phyloP scores from a whole-genome alignment of 30 jellyfish, hydroid and myxozoan genomes.

The Hydractinia symbiolongicarpus region DNA sequence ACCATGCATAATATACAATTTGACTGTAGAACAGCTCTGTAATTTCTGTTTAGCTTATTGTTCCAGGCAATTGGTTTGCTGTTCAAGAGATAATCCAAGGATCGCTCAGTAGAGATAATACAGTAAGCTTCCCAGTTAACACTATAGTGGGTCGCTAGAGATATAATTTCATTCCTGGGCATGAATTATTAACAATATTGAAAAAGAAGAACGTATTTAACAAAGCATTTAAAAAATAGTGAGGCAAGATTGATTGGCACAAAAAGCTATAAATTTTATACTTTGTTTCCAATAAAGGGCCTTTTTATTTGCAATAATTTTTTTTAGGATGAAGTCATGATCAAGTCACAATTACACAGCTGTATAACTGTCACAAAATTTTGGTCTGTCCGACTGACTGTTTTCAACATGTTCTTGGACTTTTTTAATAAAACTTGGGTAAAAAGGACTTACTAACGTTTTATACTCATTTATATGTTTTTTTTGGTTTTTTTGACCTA shows the following conservation, averaged over 20 bases:
- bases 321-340: background rate
- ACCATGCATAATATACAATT: too few species aligned
- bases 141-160: background rate
- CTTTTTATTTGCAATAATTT: background rate
- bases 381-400: background rate
- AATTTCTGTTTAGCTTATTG: background rate
- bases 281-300: too few species aligned
- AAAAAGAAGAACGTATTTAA: too few species aligned
- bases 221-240: too few species aligned
- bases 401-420: background rate
- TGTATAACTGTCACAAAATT: background rate
- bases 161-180: too few species aligned
- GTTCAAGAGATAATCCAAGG: background rate
- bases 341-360: background rate
- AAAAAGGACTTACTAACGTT: background rate
- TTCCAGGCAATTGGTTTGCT: constrained; percentile 11
- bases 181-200: too few species aligned
- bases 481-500: background rate
- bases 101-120: background rate
- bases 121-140: background rate
- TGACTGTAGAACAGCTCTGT: too few species aligned
- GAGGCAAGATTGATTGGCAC: too few species aligned
- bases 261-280: too few species aligned
- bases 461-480: background rate
- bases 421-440: constrained; percentile 3